These are phyloP conservation scores for Coryphaenoides rupestris DNA, from an alignment of 2,113 vertebrate genomes.

Conservation along the genomic window DNA sequence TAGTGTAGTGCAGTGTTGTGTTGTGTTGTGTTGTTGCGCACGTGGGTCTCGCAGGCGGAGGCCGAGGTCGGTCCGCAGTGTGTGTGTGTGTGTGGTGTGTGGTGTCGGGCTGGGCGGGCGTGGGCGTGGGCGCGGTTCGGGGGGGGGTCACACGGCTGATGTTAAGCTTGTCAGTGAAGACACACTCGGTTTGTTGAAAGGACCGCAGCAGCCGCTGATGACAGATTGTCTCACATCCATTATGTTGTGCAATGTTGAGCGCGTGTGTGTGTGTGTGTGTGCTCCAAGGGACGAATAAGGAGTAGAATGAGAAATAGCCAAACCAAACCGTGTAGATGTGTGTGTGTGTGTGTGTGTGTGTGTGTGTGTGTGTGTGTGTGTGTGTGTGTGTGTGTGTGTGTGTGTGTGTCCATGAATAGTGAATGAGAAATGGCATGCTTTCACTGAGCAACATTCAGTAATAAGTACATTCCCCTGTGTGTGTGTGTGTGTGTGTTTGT, in stretches of 20 bases:
- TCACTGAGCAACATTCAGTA: background rate
- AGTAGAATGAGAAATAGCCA: slow-evolving; percentile 30
- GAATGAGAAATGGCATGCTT: slow-evolving; percentile 33
- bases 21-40: too few relatives aligned
- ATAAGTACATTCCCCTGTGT: background rate
- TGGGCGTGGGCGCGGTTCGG: too few relatives aligned
- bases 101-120: slow-evolving; percentile 22
- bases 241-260: too few relatives aligned
- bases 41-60: too few relatives aligned
- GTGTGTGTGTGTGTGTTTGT: background rate
- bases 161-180: slow-evolving; percentile 42
- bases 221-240: slow-evolving; percentile 30
- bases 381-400: slow-evolving; percentile 5
- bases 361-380: slow-evolving; percentile 9
- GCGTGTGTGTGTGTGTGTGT: slow-evolving; percentile 24
- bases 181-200: slow-evolving; percentile 20
- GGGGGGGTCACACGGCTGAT: slow-evolving; percentile 28
- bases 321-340: background rate
- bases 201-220: slow-evolving; percentile 33
- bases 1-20: too few relatives aligned
- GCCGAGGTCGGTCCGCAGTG: slow-evolving; percentile 15
- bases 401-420: slow-evolving; percentile 34
- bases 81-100: slow-evolving; percentile 44
- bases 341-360: slow-evolving; percentile 3
- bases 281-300: slow-evolving; percentile 36